Conservation (phyloP, 1,140 invertebrate species). For the Daktulosphaira vitifoliae region DNA sequence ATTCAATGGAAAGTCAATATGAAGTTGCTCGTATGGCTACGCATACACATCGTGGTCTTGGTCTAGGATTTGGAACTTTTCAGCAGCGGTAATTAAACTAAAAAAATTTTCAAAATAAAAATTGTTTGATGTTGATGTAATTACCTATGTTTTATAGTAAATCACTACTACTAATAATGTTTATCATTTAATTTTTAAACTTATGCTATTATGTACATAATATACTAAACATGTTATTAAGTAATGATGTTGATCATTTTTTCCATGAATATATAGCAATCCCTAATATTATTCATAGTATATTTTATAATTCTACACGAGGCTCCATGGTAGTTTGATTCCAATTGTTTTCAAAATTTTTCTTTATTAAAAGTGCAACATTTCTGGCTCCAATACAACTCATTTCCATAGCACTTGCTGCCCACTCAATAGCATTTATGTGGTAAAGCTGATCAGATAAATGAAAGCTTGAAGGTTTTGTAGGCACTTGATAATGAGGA, state of each 20-base stretch:
- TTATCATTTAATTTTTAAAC: constrained; percentile 15
- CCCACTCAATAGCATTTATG: constrained; percentile 59
- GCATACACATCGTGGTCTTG: constrained; percentile 86
- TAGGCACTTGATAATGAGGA: constrained; percentile 49
- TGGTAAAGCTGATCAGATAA: constrained; percentile 53
- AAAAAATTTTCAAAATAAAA: too few species aligned
- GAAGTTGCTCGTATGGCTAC: constrained; percentile 86
- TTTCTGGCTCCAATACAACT: constrained; percentile 56
- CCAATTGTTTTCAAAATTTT: neutral
- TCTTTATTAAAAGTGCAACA: constrained; percentile 47
- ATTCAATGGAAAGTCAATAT: constrained; percentile 86
- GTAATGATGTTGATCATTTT: too few species aligned
- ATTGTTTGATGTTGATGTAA: neutral
- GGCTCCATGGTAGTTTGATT: neutral
- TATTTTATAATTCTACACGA: constrained; percentile 2
- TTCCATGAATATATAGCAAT: too few species aligned
- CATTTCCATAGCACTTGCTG: constrained; percentile 66
- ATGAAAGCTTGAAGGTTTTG: constrained; percentile 48
- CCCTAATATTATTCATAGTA: neutral
- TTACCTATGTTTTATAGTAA: too few species aligned
- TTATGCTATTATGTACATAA: constrained; percentile 21
- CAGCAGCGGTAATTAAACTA: constrained; percentile 34
- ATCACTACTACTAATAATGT: constrained; percentile 9
- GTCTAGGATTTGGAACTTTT: constrained; percentile 62
- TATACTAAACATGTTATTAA: constrained; percentile 11